These are phyloP conservation scores for Sebastes schlegelii DNA, from an alignment of 2,113 vertebrate genomes.

Conservation along the genomic window DNA sequence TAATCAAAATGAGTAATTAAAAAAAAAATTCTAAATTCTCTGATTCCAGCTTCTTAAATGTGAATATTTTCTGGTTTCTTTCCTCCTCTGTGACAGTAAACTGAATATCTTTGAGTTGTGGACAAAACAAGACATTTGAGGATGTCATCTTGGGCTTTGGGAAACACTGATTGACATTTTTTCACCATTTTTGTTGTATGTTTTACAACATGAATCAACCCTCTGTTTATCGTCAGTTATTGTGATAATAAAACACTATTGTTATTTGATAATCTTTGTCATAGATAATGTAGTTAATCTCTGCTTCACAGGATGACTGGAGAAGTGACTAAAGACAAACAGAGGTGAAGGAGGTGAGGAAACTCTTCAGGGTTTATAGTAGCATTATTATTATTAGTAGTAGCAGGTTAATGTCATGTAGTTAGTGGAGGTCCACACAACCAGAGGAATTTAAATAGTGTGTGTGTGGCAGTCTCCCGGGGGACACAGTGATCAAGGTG, in stretches of 20 bases:
- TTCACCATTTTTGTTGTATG: no score
- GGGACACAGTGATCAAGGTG: slow-evolving; percentile 69
- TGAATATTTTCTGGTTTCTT: no score
- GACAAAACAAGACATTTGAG: no score
- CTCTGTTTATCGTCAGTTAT: neutral
- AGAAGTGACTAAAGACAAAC: neutral
- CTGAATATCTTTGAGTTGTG: no score
- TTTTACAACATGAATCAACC: neutral
- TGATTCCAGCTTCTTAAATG: no score
- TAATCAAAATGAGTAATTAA: no score
- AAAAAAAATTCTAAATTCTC: no score
- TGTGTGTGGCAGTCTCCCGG: slow-evolving; percentile 32
- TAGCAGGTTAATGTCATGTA: neutral
- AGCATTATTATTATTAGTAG: neutral
- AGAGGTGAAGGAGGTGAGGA: neutral
- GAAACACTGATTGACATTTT: no score
- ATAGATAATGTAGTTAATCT: neutral
- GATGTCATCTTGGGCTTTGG: no score
- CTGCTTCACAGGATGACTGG: neutral
- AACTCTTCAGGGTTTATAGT: neutral
- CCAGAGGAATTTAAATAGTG: neutral
- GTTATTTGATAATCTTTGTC: neutral
- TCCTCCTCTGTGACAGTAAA: no score
- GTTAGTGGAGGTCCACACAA: neutral
- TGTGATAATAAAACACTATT: neutral